Evolutionary conservation across 2,888 invertebrate species (phyloP), one percentile per base, ranked within the genome.

Genomic region (Malachius bipustulatus): DNA sequence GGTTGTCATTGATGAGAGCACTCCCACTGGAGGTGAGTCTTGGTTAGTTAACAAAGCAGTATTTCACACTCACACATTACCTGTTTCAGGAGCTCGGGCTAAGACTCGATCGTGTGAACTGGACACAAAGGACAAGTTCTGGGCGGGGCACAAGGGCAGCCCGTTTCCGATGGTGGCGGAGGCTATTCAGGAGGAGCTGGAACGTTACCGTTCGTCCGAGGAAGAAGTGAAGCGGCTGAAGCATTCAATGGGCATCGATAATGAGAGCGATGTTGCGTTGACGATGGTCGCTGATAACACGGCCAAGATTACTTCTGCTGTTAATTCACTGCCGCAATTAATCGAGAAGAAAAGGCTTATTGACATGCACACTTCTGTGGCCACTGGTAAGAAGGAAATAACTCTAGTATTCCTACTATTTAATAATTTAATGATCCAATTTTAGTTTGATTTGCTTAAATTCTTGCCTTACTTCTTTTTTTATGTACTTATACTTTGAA

Each of bases 351-450:
- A 99, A 61, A 72, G 94, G 26, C 72, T 97, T 9, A 93, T 99
- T 49, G 98, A 98, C 57, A 90, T 96, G 87, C 98, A 99, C 59
- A 98, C 94, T 14, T 96, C 93, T 46, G 83, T 98, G 43, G 98
- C 98, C 2, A 98, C 97, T 64, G 78, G 82, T 76, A 57, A 8
- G n/a, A n/a, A n/a, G n/a, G n/a, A n/a, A n/a, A n/a, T n/a, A n/a
- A n/a, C n/a, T n/a, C n/a, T n/a, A n/a, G n/a, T n/a, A n/a, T n/a
- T n/a, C n/a, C n/a, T n/a, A n/a, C n/a, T n/a, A n/a, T n/a, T n/a
- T n/a, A n/a, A n/a, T n/a, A n/a, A n/a, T n/a, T n/a, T n/a, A n/a
- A n/a, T n/a, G n/a, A n/a, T n/a, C n/a, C n/a, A n/a, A n/a, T n/a
- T n/a, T n/a, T n/a, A n/a, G n/a, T n/a, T n/a, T n/a, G n/a, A n/a